Evolutionary conservation across 37 sponge, comb jelly and placozoan species (phyloP), one percentile per base, ranked within the genome.

Genomic region (Corticium candelabrum): DNA sequence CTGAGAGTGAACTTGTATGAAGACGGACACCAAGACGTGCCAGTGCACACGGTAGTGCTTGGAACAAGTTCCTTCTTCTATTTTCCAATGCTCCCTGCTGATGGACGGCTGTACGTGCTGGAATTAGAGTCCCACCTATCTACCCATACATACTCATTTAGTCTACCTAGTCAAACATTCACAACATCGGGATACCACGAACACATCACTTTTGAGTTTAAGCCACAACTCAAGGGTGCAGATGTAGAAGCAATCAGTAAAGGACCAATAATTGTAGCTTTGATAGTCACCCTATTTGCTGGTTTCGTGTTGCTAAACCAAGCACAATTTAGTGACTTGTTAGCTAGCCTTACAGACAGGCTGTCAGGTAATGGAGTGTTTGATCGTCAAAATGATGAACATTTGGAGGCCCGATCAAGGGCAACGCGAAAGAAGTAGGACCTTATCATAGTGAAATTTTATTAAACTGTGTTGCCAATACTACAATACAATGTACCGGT

Each of bases 1-100:
- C 68, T 85, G 27, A 71, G 74, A 68, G 80, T 85, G 41, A 21
- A 76, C 3, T 69, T 57, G 3, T 73, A 74, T 50, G 15, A 50
- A 21, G 62, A 50, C 21, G 62, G 62, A 27, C 62, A 21, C 21
- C 62, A 50, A 21, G 62, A 50, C 21, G 11, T 21, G 21, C 62
- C 62, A 21, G 15, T 50, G 11, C 62, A 50, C 62, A 50, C 62
- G 15, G 62, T 50, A 11, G 11, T 21, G 62, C 62, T 50, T 21
- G 21, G 21, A 50, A 27, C 62, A 21, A 50, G 62, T 50, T 50
- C 62, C 62, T 50, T 50, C 62, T 50, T 50, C 62, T 50, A 50
- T 21, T 50, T 50, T 50, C 62, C 62, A 11, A 27, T 21, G 62
- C 62, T 50, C 21, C 62, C 62, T 11, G 62, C 62, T 50, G 62